Base-by-base conservation (phyloP, 92 coral and sea anemone genomes). In the Porites lobata region DNA sequence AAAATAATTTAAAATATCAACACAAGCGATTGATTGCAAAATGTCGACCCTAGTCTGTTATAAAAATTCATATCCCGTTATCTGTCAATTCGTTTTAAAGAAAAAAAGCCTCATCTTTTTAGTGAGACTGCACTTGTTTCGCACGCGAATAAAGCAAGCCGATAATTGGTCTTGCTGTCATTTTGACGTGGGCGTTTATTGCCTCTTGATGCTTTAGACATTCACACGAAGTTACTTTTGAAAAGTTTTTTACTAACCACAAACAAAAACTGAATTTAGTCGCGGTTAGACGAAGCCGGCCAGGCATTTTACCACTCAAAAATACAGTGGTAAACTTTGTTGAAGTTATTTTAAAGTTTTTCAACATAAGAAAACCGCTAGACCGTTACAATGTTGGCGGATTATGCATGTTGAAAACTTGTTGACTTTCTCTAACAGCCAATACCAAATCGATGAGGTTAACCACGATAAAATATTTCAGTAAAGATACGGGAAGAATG, bases 81-180 rank as follows among this genome's bases (percentile, higher is more conserved):
- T 56, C 4, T 56, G 11, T 56, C 11, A 1, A 56, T 56, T 10
- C 13, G 8, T 13, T 54, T 9, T 10, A 14, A 56, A 56, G 61
- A 56, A 8, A 12, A 8, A 56, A 10, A 10, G 5, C 4, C 61
- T 56, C 13, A 56, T 54, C 47, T 38, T 38, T 38, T 38, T 38
- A 38, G 47, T 4, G 47, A 38, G 47, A 38, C 47, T 38, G 47
- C 86, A 53, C 56, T 70, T 69, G 78, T 18, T 50, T 50, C 21
- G 78, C 86, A 82, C 86, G 86, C 86, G 86, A 58, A 69, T 13
- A 26, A 58, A 57, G 86, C 68, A 81, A 69, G 86, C 67, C 76
- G 38, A 57, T 70, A 57, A 80, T 52, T 80, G 19, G 64, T 21
- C 50, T 65, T 4, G 65, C 74, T 50, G 51, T 22, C 75, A 65